These are phyloP conservation scores for Pasiphila rectangulata DNA, from an alignment of 2,888 invertebrate species.

Conservation along the genomic window DNA sequence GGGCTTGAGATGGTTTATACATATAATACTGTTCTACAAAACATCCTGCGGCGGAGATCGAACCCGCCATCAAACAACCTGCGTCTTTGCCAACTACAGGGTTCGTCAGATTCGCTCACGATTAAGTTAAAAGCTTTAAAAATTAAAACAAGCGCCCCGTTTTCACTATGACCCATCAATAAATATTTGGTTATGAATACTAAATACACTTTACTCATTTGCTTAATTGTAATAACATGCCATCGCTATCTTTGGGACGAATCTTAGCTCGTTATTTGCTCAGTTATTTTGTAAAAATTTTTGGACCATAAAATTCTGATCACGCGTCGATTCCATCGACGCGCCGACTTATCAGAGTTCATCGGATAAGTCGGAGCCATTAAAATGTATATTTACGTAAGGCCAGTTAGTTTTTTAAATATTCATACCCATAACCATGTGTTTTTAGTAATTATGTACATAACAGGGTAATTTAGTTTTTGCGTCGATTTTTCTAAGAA, in stretches of 20 bases:
- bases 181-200: conserved; percentile 2
- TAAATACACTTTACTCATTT: conserved; percentile 17
- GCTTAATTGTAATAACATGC: conserved; percentile 26
- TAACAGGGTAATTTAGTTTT: conserved; percentile 39
- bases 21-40: too few species aligned
- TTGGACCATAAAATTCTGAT: conserved; percentile 51
- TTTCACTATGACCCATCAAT: not conserved
- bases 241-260: conserved; percentile 22
- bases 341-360: too few species aligned
- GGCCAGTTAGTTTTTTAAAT: conserved; percentile 52
- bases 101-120: not conserved
- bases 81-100: too few species aligned
- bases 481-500: conserved; percentile 55
- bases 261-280: conserved; percentile 41
- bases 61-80: too few species aligned
- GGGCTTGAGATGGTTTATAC: too few species aligned
- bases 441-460: conserved; percentile 34
- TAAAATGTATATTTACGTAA: conserved; percentile 67
- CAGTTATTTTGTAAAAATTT: conserved; percentile 39
- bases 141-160: not conserved
- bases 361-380: conserved; percentile 56
- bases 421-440: conserved; percentile 46
- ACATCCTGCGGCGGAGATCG: too few species aligned
- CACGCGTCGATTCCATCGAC: conserved; percentile 56
- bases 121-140: not conserved